A percentile compares a stretch with the other conserved stretches of the same genome.
Evolutionary conservation across 1,140 invertebrate genomes (phyloP).

Genomic region (Pissodes strobi): DNA sequence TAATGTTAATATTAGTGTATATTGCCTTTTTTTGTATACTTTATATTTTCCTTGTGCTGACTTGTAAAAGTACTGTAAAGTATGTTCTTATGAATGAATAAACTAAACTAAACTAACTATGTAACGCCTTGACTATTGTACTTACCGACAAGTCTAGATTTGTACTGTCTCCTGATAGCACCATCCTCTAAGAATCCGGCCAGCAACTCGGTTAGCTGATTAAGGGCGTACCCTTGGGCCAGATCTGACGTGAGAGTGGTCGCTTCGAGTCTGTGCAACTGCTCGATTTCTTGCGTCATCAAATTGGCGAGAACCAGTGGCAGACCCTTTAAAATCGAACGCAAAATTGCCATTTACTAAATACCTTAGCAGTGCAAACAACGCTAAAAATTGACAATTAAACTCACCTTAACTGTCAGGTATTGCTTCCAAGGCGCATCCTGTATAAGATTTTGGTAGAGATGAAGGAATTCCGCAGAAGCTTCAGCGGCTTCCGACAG

Average conservation of each 20-base stretch:
- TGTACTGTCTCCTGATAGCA: constrained; percentile 85
- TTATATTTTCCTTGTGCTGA: too few species aligned
- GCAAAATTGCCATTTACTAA: too few species aligned
- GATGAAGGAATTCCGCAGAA: constrained; percentile 85
- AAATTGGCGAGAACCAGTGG: constrained; percentile 83
- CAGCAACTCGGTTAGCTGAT: constrained; percentile 85
- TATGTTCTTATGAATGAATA: too few species aligned
- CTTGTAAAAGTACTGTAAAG: too few species aligned
- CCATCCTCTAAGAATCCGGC: constrained; percentile 82
- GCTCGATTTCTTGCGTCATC: constrained; percentile 85
- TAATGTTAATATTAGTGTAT: too few species aligned
- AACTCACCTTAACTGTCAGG: too few species aligned
- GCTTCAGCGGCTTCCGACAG: constrained; percentile 84
- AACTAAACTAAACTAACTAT: too few species aligned
- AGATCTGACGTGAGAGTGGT: constrained; percentile 92
- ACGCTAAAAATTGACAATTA: too few species aligned
- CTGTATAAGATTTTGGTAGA: constrained; percentile 84
- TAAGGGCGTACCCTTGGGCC: constrained; percentile 87
- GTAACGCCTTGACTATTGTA: too few species aligned
- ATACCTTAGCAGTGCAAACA: too few species aligned
- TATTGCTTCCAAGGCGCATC: constrained; percentile 92
- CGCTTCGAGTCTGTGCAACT: constrained; percentile 83
- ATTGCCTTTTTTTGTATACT: too few species aligned
- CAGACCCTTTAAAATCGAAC: constrained; percentile 66
- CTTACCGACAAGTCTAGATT: constrained; percentile 82